Evolutionary conservation across 2,113 vertebrate genomes (phyloP), one percentile per base, ranked within the genome.

Genomic region (Verasper variegatus): DNA sequence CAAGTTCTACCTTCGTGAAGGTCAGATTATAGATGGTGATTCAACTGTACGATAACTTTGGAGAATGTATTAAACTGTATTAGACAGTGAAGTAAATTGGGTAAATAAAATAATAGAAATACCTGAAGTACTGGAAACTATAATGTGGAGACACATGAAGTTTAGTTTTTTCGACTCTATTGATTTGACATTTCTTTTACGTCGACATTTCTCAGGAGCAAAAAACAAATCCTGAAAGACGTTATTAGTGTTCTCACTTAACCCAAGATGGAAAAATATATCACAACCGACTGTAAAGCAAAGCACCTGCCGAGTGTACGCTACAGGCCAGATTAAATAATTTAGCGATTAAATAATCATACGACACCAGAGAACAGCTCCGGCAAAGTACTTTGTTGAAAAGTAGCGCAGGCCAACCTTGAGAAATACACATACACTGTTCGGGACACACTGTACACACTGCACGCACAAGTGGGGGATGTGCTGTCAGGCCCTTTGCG

Each of bases 321-420:
- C 24, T 35, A 21, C 4, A 26, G 37, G 60, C 15, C 20, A 27
- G 21, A 42, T 57, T 56, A 10, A 60, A 65, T 73, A 60, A 72
- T 47, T 45, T 42, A 62, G 24, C 60, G 24, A 71, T 72, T 17
- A 80, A 54, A 73, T 68, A 54, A 69, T 68, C 20, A 65, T 60
- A 40, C 45, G 71, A 54, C 68, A 58, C 40, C 20, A 40, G 66
- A 71, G 58, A 69, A 18, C 54, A 61, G 26, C 63, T 47, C 49
- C 45, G 15, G 11, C 17, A 24, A 3, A 59, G 40, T 14, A 21
- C 20, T 62, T 23, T 27, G 20, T 26, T 65, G 21, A 54, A 76
- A 31, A 35, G 27, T 9, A 31, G 18, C 49, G 24, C 0, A 2
- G 55, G 35, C 5, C 31, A 59, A 65, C 40, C 65, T 68, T 74